Evolutionary conservation across 2,797 vertebrate species (phyloP), one percentile per base, ranked within the genome.

Genomic region (Pseudotriccus pelzelni): DNA sequence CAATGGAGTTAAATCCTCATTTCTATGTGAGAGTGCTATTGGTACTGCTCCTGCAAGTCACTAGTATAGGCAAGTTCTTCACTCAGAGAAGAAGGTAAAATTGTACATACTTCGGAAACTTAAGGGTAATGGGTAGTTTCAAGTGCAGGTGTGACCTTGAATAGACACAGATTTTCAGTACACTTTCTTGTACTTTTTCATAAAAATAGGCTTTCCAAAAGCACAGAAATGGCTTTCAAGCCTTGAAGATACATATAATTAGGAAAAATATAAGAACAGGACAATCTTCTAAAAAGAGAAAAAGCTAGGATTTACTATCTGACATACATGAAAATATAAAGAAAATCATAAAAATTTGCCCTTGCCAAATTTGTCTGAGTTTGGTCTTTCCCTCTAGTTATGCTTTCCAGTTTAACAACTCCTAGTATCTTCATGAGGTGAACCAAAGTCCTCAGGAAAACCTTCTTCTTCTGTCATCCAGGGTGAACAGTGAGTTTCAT

Each of bases 381-480:
- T 36, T 89, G 7, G 5, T 91, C 37, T 64, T 72, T 84, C 14
- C 6, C 34, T 74, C 14, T 44, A 58, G 10, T 60, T 23, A 34
- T 60, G 7, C 12, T 67, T 91, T 80, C 37, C 21, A 24, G 24
- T 66, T 25, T 23, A 83, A 36, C 21, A 90, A 0, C 52, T 73
- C 39, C 10, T 41, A 25, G 3, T 7, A 43, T 37, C 24, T 73
- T 73, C 18, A 43, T 2, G 2, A 10, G 2, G 7, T 83, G 39
- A 79, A 74, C 9, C 1, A n/a, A 69, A 68, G 10, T 70, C 12
- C 7, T 68, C 13, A 56, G 17, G 14, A 59, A 70, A 77, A 67
- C 2, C 16, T 36, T 23, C 7, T 64, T n/a, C 15, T 64, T 56
- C 21, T 50, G 21, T 53, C 22, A 53, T 3, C 0, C 0, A 28